Conservation (phyloP, 2,888 invertebrate genomes). For the Macrosoma leucophasiata region DNA sequence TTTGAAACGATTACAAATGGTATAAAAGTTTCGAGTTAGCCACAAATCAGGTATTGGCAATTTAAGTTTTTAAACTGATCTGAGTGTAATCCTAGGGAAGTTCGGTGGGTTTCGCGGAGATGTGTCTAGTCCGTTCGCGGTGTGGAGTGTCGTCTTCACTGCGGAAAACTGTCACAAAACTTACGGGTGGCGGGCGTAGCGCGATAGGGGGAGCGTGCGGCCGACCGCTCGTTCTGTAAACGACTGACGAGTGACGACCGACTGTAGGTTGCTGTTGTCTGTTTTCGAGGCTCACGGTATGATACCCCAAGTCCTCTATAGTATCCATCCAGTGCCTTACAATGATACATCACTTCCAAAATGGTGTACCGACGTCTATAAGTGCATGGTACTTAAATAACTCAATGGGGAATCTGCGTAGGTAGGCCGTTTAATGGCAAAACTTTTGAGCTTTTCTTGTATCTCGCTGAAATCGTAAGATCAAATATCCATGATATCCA, state of each 20-base stretch:
- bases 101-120: slow-evolving; percentile 6
- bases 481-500: too few species aligned
- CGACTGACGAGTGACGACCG: slow-evolving; percentile 34
- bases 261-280: too few species aligned
- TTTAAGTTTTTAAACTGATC: slow-evolving; percentile 37
- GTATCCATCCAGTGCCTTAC: not conserved
- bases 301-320: not conserved
- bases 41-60: slow-evolving; percentile 33
- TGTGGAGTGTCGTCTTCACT: slow-evolving; percentile 36
- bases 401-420: too few species aligned
- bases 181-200: slow-evolving; percentile 44
- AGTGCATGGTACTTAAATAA: too few species aligned
- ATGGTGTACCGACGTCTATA: not conserved
- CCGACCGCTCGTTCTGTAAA: slow-evolving; percentile 42
- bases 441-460: too few species aligned
- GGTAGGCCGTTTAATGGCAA: too few species aligned
- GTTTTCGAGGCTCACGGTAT: too few species aligned
- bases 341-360: not conserved
- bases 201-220: slow-evolving; percentile 38
- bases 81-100: slow-evolving; percentile 18
- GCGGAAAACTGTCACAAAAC: slow-evolving; percentile 52
- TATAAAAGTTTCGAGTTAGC: slow-evolving; percentile 4
- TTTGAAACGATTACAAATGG: too few species aligned
- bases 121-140: slow-evolving; percentile 23
- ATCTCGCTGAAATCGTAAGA: too few species aligned